These are phyloP conservation scores for Penaeus chinensis DNA, from an alignment of 1,140 invertebrate species.

Conservation along the genomic window DNA sequence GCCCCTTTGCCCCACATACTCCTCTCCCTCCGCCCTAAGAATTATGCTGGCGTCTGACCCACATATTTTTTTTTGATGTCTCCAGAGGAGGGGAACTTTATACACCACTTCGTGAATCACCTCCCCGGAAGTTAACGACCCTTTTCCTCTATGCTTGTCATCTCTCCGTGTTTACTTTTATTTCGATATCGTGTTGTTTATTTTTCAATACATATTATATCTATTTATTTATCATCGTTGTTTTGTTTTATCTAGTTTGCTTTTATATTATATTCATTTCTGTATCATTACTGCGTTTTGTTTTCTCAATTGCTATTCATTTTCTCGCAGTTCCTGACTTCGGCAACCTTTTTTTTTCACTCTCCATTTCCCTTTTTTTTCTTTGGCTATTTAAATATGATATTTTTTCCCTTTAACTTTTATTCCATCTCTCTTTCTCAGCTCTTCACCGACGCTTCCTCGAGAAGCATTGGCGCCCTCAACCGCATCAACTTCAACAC, in stretches of 20 bases:
- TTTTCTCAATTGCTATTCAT: too few species aligned
- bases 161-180: background rate
- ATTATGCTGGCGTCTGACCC: background rate
- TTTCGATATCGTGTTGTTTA: background rate
- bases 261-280: too few species aligned
- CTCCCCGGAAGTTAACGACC: background rate
- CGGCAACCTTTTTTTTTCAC: too few species aligned
- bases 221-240: too few species aligned
- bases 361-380: too few species aligned
- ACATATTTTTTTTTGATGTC: background rate
- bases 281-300: too few species aligned
- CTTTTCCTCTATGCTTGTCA: background rate
- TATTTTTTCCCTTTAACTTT: background rate
- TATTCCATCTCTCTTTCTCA: conserved; percentile 4
- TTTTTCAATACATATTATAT: background rate
- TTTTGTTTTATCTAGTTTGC: too few species aligned
- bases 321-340: too few species aligned
- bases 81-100: too few species aligned
- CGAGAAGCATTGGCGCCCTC: conserved; percentile 87
- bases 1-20: background rate
- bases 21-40: background rate
- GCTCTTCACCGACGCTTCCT: conserved; percentile 98
- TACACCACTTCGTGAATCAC: too few species aligned
- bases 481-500: conserved; percentile 99
- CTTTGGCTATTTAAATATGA: too few species aligned